Evolutionary conservation across 2,113 vertebrate genomes (phyloP), one percentile per base, ranked within the genome.

Genomic region (Heloderma charlesbogerti): DNA sequence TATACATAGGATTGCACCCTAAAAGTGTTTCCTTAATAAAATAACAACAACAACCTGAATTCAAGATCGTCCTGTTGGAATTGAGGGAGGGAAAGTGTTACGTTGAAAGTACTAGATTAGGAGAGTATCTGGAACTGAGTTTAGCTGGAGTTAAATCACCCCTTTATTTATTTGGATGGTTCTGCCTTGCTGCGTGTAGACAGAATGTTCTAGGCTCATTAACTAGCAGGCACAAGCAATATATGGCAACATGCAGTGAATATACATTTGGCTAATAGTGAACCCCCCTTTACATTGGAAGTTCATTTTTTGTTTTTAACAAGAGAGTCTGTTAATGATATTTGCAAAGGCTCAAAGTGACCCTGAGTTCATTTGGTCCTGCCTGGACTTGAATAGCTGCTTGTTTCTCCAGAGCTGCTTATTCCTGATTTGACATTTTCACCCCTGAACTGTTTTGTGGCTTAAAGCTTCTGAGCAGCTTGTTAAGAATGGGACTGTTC

Each of bases 401-500:
- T 31, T 90, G 12, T 84, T 85, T 79, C 89, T 13, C 57, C 75
- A 34, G n/a, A 29, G 13, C 72, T 69, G 60, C 83, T 90, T 57
- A 57, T 43, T 86, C 37, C 18, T 22, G 45, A 60, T 31, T 86
- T 69, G 86, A 69, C 83, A 57, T 71, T 90, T n/a, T 90, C 80
- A 86, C 74, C 66, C 60, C 63, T 83, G 88, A 92, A 93, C 87
- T 95, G 29, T 94, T 96, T 57, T 72, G 18, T 80, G 34, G 85
- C 69, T 93, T 91, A 75, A 82, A 91, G 85, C 60, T 91, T 29
- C 60, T 88, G 79, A 95, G 91, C 82, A 92, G 0, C 57, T 96
- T 88, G 15, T 77, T 90, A 85, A 94, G 87, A 91, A 93, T 84
- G 87, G 92, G 10, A 27, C 0, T 66, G 15, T 94, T 95, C 88